Percentiles rank a stretch among this genome's conserved stretches.
These are phyloP conservation scores for Selene dorsalis DNA, from an alignment of 2,797 vertebrate genomes.

Conservation along the genomic window DNA sequence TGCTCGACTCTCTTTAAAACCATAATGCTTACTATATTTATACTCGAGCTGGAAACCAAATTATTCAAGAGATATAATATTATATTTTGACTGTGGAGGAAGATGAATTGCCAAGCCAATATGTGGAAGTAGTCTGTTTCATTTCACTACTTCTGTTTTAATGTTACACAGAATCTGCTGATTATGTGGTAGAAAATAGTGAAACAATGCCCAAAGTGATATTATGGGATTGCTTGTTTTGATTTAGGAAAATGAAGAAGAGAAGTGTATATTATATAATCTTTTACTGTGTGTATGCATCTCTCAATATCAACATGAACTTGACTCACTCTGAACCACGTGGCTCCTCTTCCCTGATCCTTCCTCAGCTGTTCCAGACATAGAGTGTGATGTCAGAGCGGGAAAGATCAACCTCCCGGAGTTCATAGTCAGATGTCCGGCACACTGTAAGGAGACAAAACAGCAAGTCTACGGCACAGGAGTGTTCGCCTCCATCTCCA, in stretches of 20 bases:
- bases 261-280: too few relatives aligned
- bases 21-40: background rate
- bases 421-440: slow-evolving; percentile 94
- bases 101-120: too few relatives aligned
- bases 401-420: slow-evolving; percentile 94
- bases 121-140: too few relatives aligned
- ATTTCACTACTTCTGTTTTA: background rate
- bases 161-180: too few relatives aligned
- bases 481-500: slow-evolving; percentile 96
- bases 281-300: too few relatives aligned
- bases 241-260: too few relatives aligned
- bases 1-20: background rate
- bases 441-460: slow-evolving; percentile 91
- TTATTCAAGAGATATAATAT: background rate
- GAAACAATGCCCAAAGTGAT: background rate
- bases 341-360: slow-evolving; percentile 32
- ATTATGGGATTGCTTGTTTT: background rate
- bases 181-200: background rate
- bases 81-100: background rate
- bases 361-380: slow-evolving; percentile 88
- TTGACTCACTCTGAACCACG: background rate
- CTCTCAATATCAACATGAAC: too few relatives aligned
- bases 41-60: background rate
- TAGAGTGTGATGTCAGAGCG: slow-evolving; percentile 93
- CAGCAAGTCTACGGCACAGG: slow-evolving; percentile 93